A percentile compares a stretch with the other conserved stretches of the same genome.
Conservation (phyloP, 2,797 vertebrate genomes). For the Orestias chungarensis region DNA sequence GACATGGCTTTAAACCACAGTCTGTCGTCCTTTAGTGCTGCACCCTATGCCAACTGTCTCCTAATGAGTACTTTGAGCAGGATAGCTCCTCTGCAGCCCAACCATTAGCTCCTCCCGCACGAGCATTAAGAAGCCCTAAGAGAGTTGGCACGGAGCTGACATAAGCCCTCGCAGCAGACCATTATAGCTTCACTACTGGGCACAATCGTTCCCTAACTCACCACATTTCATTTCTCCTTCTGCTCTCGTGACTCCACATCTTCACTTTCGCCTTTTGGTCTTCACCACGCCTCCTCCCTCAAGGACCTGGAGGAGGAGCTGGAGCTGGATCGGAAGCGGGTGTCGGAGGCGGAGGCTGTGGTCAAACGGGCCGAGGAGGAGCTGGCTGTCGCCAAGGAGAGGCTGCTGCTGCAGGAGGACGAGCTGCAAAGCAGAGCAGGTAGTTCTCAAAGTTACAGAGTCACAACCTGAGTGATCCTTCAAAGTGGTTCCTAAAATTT, state of each 20-base stretch:
- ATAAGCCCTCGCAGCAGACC: slow-evolving; percentile 62
- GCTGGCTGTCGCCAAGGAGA: slow-evolving; percentile 85
- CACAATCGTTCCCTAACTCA: slow-evolving; percentile 52
- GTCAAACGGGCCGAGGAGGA: slow-evolving; percentile 85
- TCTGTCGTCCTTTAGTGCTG: slow-evolving; percentile 61
- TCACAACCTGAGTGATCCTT: no score
- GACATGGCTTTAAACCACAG: slow-evolving; percentile 60
- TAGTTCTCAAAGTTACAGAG: slow-evolving; percentile 49
- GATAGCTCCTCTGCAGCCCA: slow-evolving; percentile 64
- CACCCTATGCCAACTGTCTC: slow-evolving; percentile 66
- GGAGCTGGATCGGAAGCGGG: slow-evolving; percentile 80
- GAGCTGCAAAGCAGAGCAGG: slow-evolving; percentile 85
- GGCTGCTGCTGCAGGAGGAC: slow-evolving; percentile 83
- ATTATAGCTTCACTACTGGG: slow-evolving; percentile 59
- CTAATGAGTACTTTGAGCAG: slow-evolving; percentile 73
- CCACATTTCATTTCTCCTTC: slow-evolving; percentile 47
- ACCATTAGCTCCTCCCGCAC: slow-evolving; percentile 63
- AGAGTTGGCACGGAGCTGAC: slow-evolving; percentile 68
- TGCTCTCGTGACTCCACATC: slow-evolving; percentile 16
- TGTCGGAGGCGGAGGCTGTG: slow-evolving; percentile 80
- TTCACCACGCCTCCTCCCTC: slow-evolving; percentile 20
- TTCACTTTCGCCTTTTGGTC: slow-evolving; percentile 5
- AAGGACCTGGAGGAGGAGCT: slow-evolving; percentile 89
- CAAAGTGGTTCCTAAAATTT: not conserved
- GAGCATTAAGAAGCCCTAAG: slow-evolving; percentile 62